Evolutionary conservation across 2,888 invertebrate species (phyloP), one percentile per base, ranked within the genome.

Genomic region (Cephus pulcher): DNA sequence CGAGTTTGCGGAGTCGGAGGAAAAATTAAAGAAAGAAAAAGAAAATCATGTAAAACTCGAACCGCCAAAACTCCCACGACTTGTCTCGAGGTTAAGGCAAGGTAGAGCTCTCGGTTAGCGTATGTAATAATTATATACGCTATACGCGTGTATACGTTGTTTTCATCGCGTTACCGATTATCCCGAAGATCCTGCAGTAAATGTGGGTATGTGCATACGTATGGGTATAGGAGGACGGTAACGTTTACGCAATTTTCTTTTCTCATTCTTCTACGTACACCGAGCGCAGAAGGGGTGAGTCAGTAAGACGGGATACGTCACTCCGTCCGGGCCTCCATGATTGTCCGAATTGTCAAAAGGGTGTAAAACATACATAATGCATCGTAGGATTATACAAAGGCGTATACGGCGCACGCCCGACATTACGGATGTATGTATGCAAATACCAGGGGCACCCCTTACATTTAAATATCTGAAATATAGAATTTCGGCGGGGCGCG

Each of bases 281-380:
- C 4, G 6, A 15, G 40, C 15, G 4, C 4, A 15, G 1, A 40
- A 40, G 30, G 30, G 40, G 40, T 15, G 40, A 40, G 40, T 15
- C 40, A 40, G 40, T 40, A 4, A 40, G 40, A 40, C 40, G 70
- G 15, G 70, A 32, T 30, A 70, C 70, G 70, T 32, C 70, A 33
- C 70, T 15, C 70, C 70, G 70, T 70, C 76, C 75, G 76, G 79
- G 77, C 77, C 75, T 75, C 81, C 79, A 82, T 86, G 85, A 86
- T 85, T 87, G 86, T 86, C 85, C 85, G 80, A 87, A 84, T 86
- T 85, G 81, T 86, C 87, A 82, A 83, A 84, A 86, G 87, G 87
- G 85, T 82, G 85, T 83, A 83, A 86, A 85, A 74, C 75, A 87
- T 87, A 84, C 87, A 87, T 87, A 87, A 87, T 88, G 84, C 85